Evolutionary conservation across 2,797 vertebrate genomes (phyloP), one percentile per base, ranked within the genome.

Genomic region (Pipistrellus nathusii): DNA sequence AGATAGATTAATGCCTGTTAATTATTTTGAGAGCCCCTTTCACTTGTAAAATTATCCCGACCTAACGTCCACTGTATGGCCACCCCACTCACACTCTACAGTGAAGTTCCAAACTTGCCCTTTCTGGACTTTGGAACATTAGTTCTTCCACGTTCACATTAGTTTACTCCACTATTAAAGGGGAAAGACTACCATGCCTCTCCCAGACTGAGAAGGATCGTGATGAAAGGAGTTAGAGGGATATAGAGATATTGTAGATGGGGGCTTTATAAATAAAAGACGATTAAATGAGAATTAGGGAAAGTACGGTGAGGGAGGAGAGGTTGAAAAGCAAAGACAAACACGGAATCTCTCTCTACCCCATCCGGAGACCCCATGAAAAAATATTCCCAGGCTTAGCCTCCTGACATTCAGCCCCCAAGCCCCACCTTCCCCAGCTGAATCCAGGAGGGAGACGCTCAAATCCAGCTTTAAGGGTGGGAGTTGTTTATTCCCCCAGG

Each of bases 401-500:
- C 82, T 94, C 62, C 59, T 38, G 46, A 46, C 53, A 32, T 80
- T 53, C 59, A 55, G 6, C 11, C 72, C 27, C 51, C 12, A 44
- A 41, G 46, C n/a, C 46, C 35, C 89, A 41, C 51, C 35, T 59
- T 75, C 53, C 59, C 27, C 68, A 73, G 59, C 85, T 85, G 53
- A 93, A 90, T 44, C 51, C 48, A n/a, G 13, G 27, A 93, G 71
- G 69, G 35, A 76, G 78, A 80, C 75, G 2, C 71, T 62, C 59
- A 90, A 88, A 96, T 95, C 72, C 89, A 81, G 46, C 57, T 88
- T 85, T 92, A 78, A 72, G 95, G 15, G 73, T 83, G 51, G 88
- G 53, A 71, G 76, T n/a, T 38, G 23, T 72, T 85, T 84, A 91
- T 81, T 84, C 88, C 92, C 78, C 27, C 59, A 88, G 91, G 92